Evolutionary conservation across 2,888 invertebrate species (phyloP), one percentile per base, ranked within the genome.

Genomic region (Acanthosepion esculentum): DNA sequence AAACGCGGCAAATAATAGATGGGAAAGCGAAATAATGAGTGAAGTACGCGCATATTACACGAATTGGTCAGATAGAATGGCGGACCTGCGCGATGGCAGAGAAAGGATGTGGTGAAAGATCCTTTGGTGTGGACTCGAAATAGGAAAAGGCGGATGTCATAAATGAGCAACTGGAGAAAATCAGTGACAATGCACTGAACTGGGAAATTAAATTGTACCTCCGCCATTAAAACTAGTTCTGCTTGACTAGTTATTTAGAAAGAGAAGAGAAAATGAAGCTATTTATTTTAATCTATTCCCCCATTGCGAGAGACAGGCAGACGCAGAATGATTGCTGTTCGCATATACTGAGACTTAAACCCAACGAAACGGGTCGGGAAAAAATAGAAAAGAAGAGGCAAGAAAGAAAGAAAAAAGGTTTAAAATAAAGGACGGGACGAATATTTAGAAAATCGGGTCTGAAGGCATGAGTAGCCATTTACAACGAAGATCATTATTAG

Each of bases 181-280:
- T 78, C 29, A 78, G 78, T 78, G 78, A 78, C 78, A 8, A n/a
- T 78, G 78, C 78, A 78, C 78, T 78, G 78, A 78, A 10, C 78
- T 78, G 78, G 78, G 78, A 78, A 78, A 78, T 78, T 78, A 78
- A 78, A 78, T 78, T n/a, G 29, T 78, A n/a, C 78, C 78, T 78
- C 78, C n/a, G 78, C 78, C 78, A 78, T 78, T 78, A 78, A 78
- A 78, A 78, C n/a, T 78, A 78, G 78, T 78, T 78, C 78, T 78
- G 78, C 78, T 78, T 78, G 78, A 78, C 78, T n/a, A 78, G 12
- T 78, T 78, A 29, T n/a, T n/a, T 10, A n/a, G 78, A n/a, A n/a
- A n/a, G n/a, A n/a, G n/a, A n/a, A 78, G 78, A 18, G n/a, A 78
- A 78, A 78, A 78, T 18, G 78, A 12, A 78, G 78, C n/a, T n/a